phyloP scores from a whole-genome alignment of 2,113 vertebrate species.

The human (Homo sapiens) region DNA sequence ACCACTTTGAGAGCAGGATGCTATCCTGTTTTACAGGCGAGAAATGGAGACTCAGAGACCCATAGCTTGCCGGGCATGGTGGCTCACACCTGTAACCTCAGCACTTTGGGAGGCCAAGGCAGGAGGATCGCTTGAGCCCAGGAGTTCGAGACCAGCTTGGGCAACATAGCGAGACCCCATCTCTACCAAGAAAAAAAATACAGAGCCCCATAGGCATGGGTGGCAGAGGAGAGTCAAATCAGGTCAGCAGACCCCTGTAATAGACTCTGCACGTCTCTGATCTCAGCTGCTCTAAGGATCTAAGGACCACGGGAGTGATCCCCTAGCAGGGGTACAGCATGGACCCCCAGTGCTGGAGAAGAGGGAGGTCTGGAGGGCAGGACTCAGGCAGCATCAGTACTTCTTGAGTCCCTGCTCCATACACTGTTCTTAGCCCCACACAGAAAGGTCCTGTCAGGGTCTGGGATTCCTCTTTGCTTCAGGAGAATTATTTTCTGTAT shows the following conservation, averaged over 20 bases:
- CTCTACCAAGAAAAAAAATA: too few species aligned
- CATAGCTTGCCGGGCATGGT: too few species aligned
- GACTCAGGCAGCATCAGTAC: neutral
- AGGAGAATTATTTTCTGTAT: neutral
- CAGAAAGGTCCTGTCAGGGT: accelerated
- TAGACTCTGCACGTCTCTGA: neutral
- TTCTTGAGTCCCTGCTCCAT: accelerated
- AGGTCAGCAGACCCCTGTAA: neutral
- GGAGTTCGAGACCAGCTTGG: too few species aligned
- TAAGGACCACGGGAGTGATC: neutral
- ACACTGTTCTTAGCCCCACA: neutral
- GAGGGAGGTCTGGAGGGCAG: neutral
- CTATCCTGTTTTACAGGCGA: neutral
- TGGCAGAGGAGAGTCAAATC: neutral
- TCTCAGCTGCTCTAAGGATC: neutral
- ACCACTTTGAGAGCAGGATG: accelerated
- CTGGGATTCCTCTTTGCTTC: neutral
- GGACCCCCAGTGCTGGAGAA: neutral
- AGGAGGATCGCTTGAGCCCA: too few species aligned
- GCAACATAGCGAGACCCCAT: too few species aligned
- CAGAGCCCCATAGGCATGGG: too few species aligned
- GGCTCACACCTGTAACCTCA: too few species aligned
- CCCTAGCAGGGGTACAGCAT: accelerated
- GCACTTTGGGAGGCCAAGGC: too few species aligned
- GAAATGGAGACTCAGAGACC: neutral